These are phyloP conservation scores for Smittia aterrima DNA, from an alignment of 2,888 invertebrate genomes.

Conservation along the genomic window DNA sequence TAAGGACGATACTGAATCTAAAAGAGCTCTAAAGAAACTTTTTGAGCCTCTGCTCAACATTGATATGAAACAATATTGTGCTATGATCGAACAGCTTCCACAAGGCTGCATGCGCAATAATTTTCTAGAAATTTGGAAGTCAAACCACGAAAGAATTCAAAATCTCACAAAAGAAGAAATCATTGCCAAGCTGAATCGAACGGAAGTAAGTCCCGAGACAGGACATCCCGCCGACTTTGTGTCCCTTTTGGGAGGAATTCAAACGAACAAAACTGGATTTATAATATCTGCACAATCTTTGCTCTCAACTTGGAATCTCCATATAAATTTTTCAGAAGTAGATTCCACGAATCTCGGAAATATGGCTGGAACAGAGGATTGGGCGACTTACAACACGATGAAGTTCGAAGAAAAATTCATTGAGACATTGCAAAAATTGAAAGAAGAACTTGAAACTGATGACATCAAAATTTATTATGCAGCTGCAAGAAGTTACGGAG, in stretches of 20 bases:
- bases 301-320: constrained; percentile 63
- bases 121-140: constrained; percentile 70
- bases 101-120: constrained; percentile 63
- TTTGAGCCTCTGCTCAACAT: constrained; percentile 61
- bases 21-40: constrained; percentile 55
- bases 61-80: constrained; percentile 62
- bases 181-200: constrained; percentile 60
- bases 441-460: constrained; percentile 49
- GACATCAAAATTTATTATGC: constrained; percentile 58
- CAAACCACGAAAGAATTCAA: constrained; percentile 57
- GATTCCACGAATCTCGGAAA: constrained; percentile 67
- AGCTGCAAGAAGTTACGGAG: constrained; percentile 69
- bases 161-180: constrained; percentile 63
- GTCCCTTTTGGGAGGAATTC: constrained; percentile 62
- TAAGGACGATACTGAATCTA: constrained; percentile 45
- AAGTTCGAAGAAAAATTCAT: constrained; percentile 64
- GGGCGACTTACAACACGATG: constrained; percentile 58
- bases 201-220: constrained; percentile 61
- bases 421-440: constrained; percentile 52
- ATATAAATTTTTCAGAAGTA: constrained; percentile 66
- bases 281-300: constrained; percentile 65
- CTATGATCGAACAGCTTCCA: constrained; percentile 61
- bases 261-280: constrained; percentile 60
- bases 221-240: constrained; percentile 66
- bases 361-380: constrained; percentile 50